Evolutionary conservation across 2,113 vertebrate species (phyloP).

Genomic region (Clupea harengus): DNA sequence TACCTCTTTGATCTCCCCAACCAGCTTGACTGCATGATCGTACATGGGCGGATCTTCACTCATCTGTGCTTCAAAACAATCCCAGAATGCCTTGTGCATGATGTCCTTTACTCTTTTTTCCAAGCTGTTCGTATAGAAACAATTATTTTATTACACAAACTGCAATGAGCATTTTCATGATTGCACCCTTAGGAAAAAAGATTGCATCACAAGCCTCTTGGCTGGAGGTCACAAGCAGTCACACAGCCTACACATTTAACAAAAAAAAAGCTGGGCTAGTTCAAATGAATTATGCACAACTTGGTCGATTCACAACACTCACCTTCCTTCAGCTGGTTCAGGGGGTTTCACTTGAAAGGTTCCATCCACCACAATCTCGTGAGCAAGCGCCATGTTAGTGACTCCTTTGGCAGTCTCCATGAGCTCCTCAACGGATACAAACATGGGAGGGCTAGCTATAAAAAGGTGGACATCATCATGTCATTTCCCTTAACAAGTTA

Average conservation of each 20-base stretch:
- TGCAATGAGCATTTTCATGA: background rate
- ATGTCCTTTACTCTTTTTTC: constrained; percentile 90
- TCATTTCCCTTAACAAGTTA: background rate
- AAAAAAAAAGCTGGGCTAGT: background rate
- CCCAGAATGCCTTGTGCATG: constrained; percentile 96
- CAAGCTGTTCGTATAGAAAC: constrained; percentile 70
- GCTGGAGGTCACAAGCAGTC: background rate
- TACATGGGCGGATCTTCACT: constrained; percentile 81
- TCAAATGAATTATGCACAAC: background rate
- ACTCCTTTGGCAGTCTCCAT: constrained; percentile 90
- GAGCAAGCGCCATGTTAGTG: constrained; percentile 93
- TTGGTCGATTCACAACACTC: constrained; percentile 28
- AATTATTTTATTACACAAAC: background rate
- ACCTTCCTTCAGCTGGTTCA: constrained; percentile 88
- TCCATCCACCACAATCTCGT: constrained; percentile 89
- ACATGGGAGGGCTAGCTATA: constrained; percentile 81
- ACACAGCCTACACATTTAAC: background rate
- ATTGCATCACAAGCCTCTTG: background rate
- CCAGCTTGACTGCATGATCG: constrained; percentile 63
- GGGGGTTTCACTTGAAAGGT: constrained; percentile 85
- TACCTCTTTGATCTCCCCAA: constrained; percentile 74
- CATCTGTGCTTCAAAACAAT: constrained; percentile 85
- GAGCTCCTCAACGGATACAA: constrained; percentile 86
- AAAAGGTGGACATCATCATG: constrained; percentile 35
- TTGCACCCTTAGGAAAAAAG: no score